Evolutionary conservation across 2,888 invertebrate genomes (phyloP).

Genomic region (Pimpla rufipes): DNA sequence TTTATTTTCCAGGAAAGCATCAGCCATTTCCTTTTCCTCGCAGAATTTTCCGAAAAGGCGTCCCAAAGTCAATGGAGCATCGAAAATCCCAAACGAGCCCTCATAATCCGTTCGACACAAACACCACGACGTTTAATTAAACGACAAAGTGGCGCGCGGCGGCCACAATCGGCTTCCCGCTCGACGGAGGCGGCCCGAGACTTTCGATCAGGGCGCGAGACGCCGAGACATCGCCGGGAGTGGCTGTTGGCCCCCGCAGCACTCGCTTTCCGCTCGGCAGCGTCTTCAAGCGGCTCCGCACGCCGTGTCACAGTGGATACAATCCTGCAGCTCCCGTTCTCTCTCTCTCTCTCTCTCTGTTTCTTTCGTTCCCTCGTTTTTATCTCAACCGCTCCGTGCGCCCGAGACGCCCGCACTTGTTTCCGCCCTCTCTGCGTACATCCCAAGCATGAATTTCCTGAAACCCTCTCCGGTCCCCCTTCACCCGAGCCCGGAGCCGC

Average conservation of each 20-base stretch:
- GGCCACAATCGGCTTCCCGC: too few relatives aligned
- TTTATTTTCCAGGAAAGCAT: too few relatives aligned
- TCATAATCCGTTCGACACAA: too few relatives aligned
- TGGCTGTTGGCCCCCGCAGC: not conserved
- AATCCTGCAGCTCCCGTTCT: not conserved
- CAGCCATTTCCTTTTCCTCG: too few relatives aligned
- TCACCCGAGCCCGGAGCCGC: not conserved
- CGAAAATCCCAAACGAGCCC: too few relatives aligned
- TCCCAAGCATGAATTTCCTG: constrained; percentile 44
- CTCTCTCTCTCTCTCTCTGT: not conserved
- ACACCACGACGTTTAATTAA: too few relatives aligned
- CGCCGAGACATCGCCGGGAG: not conserved
- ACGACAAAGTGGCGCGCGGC: too few relatives aligned
- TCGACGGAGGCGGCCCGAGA: too few relatives aligned
- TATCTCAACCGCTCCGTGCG: constrained; percentile 1
- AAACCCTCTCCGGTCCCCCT: not conserved
- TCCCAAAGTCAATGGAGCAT: too few relatives aligned
- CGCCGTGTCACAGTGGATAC: constrained; percentile 6
- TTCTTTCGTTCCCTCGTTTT: constrained; percentile 18
- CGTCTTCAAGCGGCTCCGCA: constrained; percentile 8
- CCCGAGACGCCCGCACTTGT: constrained; percentile 23
- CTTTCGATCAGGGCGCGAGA: constrained; percentile 10
- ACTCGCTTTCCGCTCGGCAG: constrained; percentile 19
- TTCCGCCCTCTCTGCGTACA: constrained; percentile 40
- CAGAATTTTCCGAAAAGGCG: too few relatives aligned